Evolutionary conservation across 2,113 vertebrate genomes (phyloP).

Genomic region (Microtus richardsoni): DNA sequence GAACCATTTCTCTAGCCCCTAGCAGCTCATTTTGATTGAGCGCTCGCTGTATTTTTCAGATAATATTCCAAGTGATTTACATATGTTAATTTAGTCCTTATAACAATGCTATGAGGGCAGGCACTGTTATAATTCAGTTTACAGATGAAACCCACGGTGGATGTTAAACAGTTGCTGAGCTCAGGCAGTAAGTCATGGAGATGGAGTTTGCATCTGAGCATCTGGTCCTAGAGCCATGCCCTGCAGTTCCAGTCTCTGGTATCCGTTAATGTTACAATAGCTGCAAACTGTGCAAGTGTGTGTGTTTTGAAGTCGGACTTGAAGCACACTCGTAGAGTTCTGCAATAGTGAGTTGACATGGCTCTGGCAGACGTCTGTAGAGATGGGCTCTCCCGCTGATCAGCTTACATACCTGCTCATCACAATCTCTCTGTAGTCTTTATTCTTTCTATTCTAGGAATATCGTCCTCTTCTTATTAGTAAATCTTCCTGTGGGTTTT

Average conservation of each 20-base stretch:
- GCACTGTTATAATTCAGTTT: neutral
- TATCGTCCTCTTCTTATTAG: neutral
- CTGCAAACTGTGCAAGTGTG: neutral
- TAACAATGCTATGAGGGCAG: neutral
- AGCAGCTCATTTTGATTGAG: neutral
- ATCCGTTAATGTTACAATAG: neutral
- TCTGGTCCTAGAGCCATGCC: neutral
- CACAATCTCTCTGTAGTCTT: neutral
- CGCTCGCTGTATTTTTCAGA: neutral
- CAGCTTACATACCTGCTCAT: neutral
- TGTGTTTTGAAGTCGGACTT: neutral
- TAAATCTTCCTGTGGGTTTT: neutral
- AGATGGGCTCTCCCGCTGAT: neutral
- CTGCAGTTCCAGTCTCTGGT: neutral
- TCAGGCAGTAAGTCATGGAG: neutral
- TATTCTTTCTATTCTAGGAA: neutral
- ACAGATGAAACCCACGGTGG: neutral
- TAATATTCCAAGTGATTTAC: neutral
- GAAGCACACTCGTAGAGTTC: neutral
- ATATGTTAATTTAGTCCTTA: neutral
- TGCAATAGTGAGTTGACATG: neutral
- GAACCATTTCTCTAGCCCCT: neutral
- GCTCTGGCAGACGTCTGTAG: neutral
- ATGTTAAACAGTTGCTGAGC: neutral
- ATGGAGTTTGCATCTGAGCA: neutral